A percentile compares a stretch with the other conserved stretches of the same genome.
phyloP scores from a whole-genome alignment of 1,140 invertebrate genomes.

The Drosophila grimshawi region DNA sequence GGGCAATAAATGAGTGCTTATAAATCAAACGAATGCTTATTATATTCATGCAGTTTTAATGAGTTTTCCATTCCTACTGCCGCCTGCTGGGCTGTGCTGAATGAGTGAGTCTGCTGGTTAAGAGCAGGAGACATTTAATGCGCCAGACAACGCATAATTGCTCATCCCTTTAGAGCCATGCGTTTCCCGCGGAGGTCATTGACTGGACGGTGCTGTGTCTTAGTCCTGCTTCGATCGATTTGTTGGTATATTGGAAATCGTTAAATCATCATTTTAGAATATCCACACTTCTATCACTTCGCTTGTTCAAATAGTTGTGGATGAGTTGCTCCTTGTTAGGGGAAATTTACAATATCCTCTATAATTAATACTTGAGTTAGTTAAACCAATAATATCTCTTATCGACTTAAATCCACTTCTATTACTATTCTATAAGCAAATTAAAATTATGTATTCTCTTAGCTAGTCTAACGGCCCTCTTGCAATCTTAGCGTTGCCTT shows the following conservation, averaged over 20 bases:
- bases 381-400: too few relatives aligned
- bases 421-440: too few relatives aligned
- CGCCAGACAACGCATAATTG: conserved; percentile 70
- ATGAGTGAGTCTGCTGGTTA: conserved; percentile 10
- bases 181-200: conserved; percentile 51
- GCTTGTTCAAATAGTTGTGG: too few relatives aligned
- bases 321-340: too few relatives aligned
- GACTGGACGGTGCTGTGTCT: conserved; percentile 25
- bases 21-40: conserved; percentile 79
- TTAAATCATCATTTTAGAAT: too few relatives aligned
- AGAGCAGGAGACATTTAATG: not conserved
- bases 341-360: too few relatives aligned
- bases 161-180: conserved; percentile 65
- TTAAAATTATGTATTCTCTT: too few relatives aligned
- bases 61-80: conserved; percentile 51
- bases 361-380: too few relatives aligned
- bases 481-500: conserved; percentile 20
- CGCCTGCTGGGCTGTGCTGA: conserved; percentile 21
- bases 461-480: not conserved
- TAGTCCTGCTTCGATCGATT: too few relatives aligned
- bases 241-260: too few relatives aligned
- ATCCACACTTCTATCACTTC: too few relatives aligned
- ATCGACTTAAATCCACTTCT: too few relatives aligned
- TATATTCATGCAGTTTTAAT: conserved; percentile 83
- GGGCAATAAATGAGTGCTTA: conserved; percentile 71